Evolutionary conservation across 2,888 invertebrate genomes (phyloP).

Genomic region (Peribatodes rhomboidaria): DNA sequence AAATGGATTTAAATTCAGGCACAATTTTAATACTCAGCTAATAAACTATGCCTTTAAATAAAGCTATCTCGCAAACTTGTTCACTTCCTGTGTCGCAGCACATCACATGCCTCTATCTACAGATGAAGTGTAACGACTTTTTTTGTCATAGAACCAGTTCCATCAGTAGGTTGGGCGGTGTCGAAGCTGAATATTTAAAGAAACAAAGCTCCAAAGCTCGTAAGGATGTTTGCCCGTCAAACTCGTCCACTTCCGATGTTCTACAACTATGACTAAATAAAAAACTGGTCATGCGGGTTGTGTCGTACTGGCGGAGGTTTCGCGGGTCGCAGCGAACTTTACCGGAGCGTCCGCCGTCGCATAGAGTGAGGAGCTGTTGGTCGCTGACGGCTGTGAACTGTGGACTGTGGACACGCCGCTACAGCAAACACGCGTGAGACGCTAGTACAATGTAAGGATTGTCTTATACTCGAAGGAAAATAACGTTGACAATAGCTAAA

Average conservation of each 20-base stretch:
- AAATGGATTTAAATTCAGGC: not conserved
- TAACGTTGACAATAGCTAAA: not conserved
- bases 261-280: slow-evolving; percentile 55
- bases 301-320: slow-evolving; percentile 56
- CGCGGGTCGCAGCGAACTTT: slow-evolving; percentile 66
- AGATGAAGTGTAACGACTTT: slow-evolving; percentile 24
- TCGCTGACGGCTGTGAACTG: slow-evolving; percentile 65
- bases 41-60: not conserved
- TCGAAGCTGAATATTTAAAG: slow-evolving; percentile 25
- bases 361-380: slow-evolving; percentile 42
- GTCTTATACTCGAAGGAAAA: slow-evolving; percentile 4
- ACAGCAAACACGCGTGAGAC: slow-evolving; percentile 74
- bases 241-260: slow-evolving; percentile 64
- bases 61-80: slow-evolving; percentile 37
- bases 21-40: not conserved
- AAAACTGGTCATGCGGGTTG: slow-evolving; percentile 55
- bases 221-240: slow-evolving; percentile 63
- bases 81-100: slow-evolving; percentile 42
- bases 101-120: slow-evolving; percentile 19
- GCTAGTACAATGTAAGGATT: slow-evolving; percentile 56
- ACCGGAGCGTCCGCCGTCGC: not conserved
- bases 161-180: slow-evolving; percentile 20
- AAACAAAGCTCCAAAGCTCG: slow-evolving; percentile 32
- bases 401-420: slow-evolving; percentile 37
- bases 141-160: slow-evolving; percentile 33